Conservation (phyloP, 2,113 vertebrate species). For the Fukomys damarensis region DNA sequence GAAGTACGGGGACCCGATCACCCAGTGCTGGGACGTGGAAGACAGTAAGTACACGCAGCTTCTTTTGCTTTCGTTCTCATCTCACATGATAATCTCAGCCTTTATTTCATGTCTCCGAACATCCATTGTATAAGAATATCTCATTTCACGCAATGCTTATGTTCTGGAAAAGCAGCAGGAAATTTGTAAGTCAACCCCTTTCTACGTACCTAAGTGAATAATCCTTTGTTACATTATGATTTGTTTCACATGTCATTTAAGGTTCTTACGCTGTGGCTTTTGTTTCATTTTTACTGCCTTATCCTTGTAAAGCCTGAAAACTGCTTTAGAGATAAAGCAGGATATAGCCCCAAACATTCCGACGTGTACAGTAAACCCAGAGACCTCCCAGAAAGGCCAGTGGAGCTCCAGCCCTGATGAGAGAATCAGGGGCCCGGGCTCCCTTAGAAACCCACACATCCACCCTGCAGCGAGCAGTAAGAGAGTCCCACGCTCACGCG, state of each 20-base stretch:
- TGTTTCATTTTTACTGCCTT: constrained; percentile 29
- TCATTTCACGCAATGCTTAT: constrained; percentile 23
- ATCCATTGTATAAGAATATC: constrained; percentile 3
- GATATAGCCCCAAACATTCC: constrained; percentile 2
- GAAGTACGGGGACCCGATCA: constrained; percentile 96
- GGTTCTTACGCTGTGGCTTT: neutral
- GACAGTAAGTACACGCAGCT: constrained; percentile 89
- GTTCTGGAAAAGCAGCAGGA: constrained; percentile 46
- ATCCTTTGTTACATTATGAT: constrained; percentile 48
- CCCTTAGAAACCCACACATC: neutral
- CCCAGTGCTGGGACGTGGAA: constrained; percentile 96
- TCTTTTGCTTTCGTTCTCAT: neutral
- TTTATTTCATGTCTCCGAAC: neutral
- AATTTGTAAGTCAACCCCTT: constrained; percentile 42
- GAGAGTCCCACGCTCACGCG: neutral
- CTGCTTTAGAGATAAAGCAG: constrained; percentile 47
- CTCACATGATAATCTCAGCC: constrained; percentile 9
- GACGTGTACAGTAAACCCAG: neutral
- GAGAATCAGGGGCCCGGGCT: neutral
- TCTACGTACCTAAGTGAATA: constrained; percentile 16
- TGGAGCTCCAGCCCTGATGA: neutral
- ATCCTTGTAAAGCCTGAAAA: constrained; percentile 64
- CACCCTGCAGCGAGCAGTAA: neutral
- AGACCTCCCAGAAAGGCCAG: neutral
- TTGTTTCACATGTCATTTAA: constrained; percentile 68